Evolutionary conservation across 2,888 invertebrate species (phyloP).

Genomic region (Calliphora vomitoria): DNA sequence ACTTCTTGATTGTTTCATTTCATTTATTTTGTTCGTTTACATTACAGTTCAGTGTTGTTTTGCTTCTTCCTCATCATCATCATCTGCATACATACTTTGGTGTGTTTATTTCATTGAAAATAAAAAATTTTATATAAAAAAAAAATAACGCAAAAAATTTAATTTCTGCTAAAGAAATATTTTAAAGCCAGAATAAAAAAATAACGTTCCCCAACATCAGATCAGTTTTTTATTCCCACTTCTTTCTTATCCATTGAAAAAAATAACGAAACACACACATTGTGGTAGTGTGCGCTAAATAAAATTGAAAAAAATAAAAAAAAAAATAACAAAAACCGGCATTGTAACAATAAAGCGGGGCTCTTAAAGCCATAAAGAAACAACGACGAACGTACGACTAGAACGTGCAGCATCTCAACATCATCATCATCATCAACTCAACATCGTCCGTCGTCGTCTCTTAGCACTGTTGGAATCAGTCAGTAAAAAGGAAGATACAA

Average conservation of each 20-base stretch:
- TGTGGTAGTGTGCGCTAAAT: constrained; percentile 65
- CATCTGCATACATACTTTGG: constrained; percentile 47
- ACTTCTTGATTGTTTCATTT: constrained; percentile 33
- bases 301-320: constrained; percentile 53
- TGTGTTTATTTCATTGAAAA: constrained; percentile 52
- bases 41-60: constrained; percentile 64
- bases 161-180: constrained; percentile 27
- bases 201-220: constrained; percentile 56
- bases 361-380: constrained; percentile 63
- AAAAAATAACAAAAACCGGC: constrained; percentile 69
- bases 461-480: constrained; percentile 37
- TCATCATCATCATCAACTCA: constrained; percentile 34
- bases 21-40: constrained; percentile 49
- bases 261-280: constrained; percentile 36
- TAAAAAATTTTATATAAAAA: constrained; percentile 43
- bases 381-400: constrained; percentile 57
- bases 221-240: constrained; percentile 58
- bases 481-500: constrained; percentile 44
- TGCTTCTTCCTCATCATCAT: constrained; percentile 42
- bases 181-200: constrained; percentile 45
- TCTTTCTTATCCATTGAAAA: constrained; percentile 51
- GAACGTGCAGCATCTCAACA: constrained; percentile 71
- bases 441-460: constrained; percentile 30
- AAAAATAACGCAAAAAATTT: constrained; percentile 51
- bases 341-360: constrained; percentile 70